phyloP scores from a whole-genome alignment of 2,888 invertebrate species.

The Bellardia pandia region DNA sequence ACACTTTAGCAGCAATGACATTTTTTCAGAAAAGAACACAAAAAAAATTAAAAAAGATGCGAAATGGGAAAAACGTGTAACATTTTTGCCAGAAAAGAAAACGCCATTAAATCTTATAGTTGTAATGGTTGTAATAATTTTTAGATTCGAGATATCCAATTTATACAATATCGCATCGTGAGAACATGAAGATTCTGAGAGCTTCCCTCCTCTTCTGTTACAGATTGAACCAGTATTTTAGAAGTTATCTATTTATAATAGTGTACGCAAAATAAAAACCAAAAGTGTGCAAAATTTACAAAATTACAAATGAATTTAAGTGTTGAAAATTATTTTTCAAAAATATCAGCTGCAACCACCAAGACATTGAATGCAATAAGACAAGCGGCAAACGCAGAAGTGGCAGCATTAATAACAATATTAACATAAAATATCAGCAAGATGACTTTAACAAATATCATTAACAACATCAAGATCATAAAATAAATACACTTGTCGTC shows the following conservation, averaged over 20 bases:
- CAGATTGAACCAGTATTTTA: too few relatives aligned
- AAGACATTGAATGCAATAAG: not conserved
- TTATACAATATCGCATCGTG: too few relatives aligned
- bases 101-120: too few relatives aligned
- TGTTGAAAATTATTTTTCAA: slow-evolving; percentile 42
- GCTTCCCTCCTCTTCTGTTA: too few relatives aligned
- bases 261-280: not conserved
- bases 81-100: too few relatives aligned
- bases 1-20: too few relatives aligned
- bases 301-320: slow-evolving; percentile 59
- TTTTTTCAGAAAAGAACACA: too few relatives aligned
- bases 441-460: slow-evolving; percentile 75
- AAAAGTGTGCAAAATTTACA: slow-evolving; percentile 56
- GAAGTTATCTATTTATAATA: not conserved
- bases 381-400: not conserved
- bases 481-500: slow-evolving; percentile 82
- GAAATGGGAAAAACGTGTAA: too few relatives aligned
- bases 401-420: slow-evolving; percentile 40
- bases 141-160: too few relatives aligned
- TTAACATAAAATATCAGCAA: slow-evolving; percentile 67
- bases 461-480: slow-evolving; percentile 81
- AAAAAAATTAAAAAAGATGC: too few relatives aligned
- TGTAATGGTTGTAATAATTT: too few relatives aligned
- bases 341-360: not conserved
- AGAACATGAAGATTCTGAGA: too few relatives aligned